A percentile compares a stretch with the other conserved stretches of the same genome.
Conservation (phyloP, 2,797 vertebrate species). For the Morelia viridis region DNA sequence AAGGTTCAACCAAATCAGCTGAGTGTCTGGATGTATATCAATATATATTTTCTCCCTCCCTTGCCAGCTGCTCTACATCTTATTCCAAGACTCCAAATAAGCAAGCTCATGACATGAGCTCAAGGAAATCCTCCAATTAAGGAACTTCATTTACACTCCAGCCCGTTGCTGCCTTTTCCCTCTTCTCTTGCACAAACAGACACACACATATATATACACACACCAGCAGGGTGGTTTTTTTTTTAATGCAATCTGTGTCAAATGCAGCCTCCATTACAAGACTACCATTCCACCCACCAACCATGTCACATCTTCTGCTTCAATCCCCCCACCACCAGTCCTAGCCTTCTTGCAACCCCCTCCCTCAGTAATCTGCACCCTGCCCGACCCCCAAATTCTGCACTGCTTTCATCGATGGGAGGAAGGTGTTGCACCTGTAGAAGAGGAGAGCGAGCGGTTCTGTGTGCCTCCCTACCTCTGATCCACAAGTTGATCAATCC, state of each 20-base stretch:
- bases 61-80: slow-evolving; percentile 49
- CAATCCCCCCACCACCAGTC: neutral
- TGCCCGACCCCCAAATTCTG: slow-evolving; percentile 29
- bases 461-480: neutral
- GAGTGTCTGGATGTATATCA: slow-evolving; percentile 19
- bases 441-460: slow-evolving; percentile 12
- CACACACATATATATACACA: neutral
- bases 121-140: slow-evolving; percentile 62
- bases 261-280: slow-evolving; percentile 68
- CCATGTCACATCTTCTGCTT: slow-evolving; percentile 43
- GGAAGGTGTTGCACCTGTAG: slow-evolving; percentile 30
- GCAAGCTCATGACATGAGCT: slow-evolving; percentile 57
- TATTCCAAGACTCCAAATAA: slow-evolving; percentile 49
- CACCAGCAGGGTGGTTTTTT: slow-evolving; percentile 38
- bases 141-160: slow-evolving; percentile 62
- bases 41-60: neutral
- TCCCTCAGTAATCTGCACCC: neutral
- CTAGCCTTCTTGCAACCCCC: neutral
- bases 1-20: slow-evolving; percentile 26
- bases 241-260: slow-evolving; percentile 59
- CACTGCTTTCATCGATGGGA: neutral
- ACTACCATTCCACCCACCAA: slow-evolving; percentile 56
- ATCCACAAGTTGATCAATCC: neutral
- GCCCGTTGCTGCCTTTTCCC: slow-evolving; percentile 36
- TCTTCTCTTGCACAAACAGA: neutral